Base-by-base conservation (phyloP, 1,140 invertebrate species). In the Schlechtendalia chinensis region DNA sequence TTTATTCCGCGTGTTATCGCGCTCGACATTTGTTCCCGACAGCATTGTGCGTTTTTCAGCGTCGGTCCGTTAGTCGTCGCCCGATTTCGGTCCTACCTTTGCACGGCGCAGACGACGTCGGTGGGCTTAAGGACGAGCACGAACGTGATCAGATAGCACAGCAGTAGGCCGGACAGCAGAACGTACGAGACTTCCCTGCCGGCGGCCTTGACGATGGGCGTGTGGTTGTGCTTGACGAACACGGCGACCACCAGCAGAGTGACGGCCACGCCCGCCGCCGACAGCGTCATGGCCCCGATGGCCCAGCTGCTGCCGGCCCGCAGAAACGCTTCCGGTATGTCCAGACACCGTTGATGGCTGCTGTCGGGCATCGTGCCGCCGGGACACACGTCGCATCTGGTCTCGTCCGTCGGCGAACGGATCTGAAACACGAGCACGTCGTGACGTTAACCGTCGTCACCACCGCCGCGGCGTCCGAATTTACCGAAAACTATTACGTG, bases 141-240 rank as follows among this genome's bases (percentile, higher is more conserved):
- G 85, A 95, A 96, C 6, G 95, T 96, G 80, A 96, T 91, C 65
- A 91, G 89, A 86, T 96, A 97, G 87, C 95, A 96, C 85, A 96
- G 89, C 63, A 96, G 89, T 82, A 97, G 94, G 6, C 95, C 96
- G 27, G 89, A 90, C n/a, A 97, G 87, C 58, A 97, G 89, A 5
- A 97, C 91, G 85, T 93, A 95, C 82, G 93, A 94, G 54, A 97
- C 88, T 87, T 97, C 96, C 80, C 95, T 88, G 4, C 95, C 95
- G 11, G 94, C 94, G 0, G 95, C 95, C 82, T 94, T 90, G 50
- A 97, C 95, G 39, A 97, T 92, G 0, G 95, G 94, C 1, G 94
- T 96, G 82, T 94, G 90, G 84, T 93, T 92, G 85, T 94, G 90
- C 72, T 88, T 89, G n/a, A 91, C 83, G 86, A 93, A 94, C 74